Evolutionary conservation across 92 coral and sea anemone species (phyloP).

Genomic region (Porites divaricata): DNA sequence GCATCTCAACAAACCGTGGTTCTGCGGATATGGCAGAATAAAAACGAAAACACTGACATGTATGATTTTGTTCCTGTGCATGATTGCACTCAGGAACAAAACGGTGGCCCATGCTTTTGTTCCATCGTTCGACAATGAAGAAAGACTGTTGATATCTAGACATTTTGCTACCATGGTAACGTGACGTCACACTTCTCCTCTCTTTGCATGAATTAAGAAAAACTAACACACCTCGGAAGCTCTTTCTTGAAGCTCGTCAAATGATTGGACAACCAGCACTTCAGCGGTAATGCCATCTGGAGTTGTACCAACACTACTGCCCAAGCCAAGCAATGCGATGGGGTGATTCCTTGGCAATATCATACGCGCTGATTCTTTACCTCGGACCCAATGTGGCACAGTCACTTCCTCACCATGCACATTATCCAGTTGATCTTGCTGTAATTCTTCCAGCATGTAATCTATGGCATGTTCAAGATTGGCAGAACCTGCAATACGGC

Average conservation of each 20-base stretch:
- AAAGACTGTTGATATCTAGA: too few relatives aligned
- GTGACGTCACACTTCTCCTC: too few relatives aligned
- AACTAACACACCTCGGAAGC: slow-evolving; percentile 69
- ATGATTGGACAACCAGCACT: slow-evolving; percentile 91
- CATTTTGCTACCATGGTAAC: too few relatives aligned
- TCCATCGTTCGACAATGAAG: too few relatives aligned
- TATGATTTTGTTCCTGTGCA: too few relatives aligned
- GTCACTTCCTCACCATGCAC: slow-evolving; percentile 90
- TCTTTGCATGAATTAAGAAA: too few relatives aligned
- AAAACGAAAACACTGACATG: too few relatives aligned
- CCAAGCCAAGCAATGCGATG: slow-evolving; percentile 89
- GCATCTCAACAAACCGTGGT: too few relatives aligned
- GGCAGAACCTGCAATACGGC: slow-evolving; percentile 83
- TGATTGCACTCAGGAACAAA: too few relatives aligned
- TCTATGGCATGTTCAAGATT: slow-evolving; percentile 94
- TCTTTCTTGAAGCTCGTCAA: slow-evolving; percentile 86
- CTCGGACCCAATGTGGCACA: slow-evolving; percentile 95
- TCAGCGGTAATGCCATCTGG: slow-evolving; percentile 93
- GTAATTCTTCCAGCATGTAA: slow-evolving; percentile 77
- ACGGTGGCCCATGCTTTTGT: too few relatives aligned
- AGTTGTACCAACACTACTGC: slow-evolving; percentile 88
- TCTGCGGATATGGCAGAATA: too few relatives aligned
- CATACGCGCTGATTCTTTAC: slow-evolving; percentile 83
- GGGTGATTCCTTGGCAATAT: slow-evolving; percentile 73
- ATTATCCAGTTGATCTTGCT: slow-evolving; percentile 83